Percentiles rank a stretch among this genome's conserved stretches.
phyloP scores from a whole-genome alignment of 2,888 invertebrate species.

The Gastrophysa polygoni region DNA sequence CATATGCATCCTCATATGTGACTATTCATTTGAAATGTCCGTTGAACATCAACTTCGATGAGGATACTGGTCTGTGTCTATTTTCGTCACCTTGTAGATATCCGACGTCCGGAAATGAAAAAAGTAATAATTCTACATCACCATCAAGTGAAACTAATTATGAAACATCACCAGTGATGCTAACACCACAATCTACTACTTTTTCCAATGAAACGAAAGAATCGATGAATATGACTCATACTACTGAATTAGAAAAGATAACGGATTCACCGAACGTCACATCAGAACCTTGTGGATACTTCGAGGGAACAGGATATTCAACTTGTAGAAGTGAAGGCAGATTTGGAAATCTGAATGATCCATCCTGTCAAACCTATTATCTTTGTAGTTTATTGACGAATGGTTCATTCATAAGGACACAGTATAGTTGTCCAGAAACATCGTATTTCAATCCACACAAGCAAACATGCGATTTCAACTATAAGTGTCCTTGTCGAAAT shows the following conservation, averaged over 20 bases:
- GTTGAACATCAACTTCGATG: constrained; percentile 31
- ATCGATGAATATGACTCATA: too few relatives aligned
- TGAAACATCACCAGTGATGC: too few relatives aligned
- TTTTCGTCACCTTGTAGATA: constrained; percentile 29
- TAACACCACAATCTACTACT: too few relatives aligned
- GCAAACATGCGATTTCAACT: constrained; percentile 55
- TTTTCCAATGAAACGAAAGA: too few relatives aligned
- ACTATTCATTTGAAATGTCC: constrained; percentile 52
- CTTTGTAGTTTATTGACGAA: constrained; percentile 54
- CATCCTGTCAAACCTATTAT: constrained; percentile 52
- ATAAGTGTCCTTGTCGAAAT: constrained; percentile 49
- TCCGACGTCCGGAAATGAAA: not conserved
- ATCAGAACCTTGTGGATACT: constrained; percentile 3
- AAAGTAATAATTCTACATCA: not conserved
- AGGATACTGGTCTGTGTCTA: constrained; percentile 25
- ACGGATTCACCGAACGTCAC: not conserved
- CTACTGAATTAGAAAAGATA: too few relatives aligned
- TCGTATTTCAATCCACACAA: constrained; percentile 55
- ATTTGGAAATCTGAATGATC: constrained; percentile 38
- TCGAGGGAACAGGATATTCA: constrained; percentile 17
- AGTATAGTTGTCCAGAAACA: constrained; percentile 8
- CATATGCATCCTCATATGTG: constrained; percentile 7
- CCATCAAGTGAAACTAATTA: not conserved
- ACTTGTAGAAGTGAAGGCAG: constrained; percentile 28
- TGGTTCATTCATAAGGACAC: constrained; percentile 52